phyloP scores from a whole-genome alignment of 2,113 vertebrate genomes.

The Dinomys branickii region DNA sequence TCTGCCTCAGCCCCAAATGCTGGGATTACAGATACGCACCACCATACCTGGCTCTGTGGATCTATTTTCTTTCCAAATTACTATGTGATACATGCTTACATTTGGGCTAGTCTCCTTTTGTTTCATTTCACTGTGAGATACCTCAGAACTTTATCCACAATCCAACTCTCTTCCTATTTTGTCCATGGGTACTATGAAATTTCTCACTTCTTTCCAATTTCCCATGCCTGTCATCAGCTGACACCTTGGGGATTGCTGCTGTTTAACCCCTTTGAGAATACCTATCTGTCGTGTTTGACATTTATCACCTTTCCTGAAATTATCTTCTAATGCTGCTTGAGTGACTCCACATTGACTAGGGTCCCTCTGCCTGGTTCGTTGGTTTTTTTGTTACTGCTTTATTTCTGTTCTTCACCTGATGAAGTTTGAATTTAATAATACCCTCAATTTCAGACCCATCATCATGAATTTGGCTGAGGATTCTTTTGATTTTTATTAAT shows the following conservation, averaged over 20 bases:
- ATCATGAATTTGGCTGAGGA: neutral
- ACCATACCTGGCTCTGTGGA: neutral
- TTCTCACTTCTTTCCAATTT: neutral
- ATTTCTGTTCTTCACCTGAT: neutral
- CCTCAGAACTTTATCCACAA: neutral
- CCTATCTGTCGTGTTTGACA: neutral
- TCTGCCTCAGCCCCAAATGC: neutral
- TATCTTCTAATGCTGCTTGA: neutral
- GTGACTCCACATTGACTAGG: neutral
- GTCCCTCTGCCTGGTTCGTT: neutral
- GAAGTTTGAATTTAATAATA: neutral
- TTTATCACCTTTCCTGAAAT: neutral
- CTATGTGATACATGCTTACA: neutral
- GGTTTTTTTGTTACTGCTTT: neutral
- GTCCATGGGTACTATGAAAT: neutral
- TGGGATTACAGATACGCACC: neutral
- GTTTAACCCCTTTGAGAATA: neutral
- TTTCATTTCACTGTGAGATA: neutral
- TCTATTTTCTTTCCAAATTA: constrained; percentile 38
- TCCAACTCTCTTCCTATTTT: neutral
- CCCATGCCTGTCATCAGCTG: neutral
- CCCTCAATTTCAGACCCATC: neutral
- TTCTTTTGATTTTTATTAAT: neutral
- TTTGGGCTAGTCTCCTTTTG: neutral
- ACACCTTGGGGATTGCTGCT: neutral